phyloP scores from a whole-genome alignment of 2,113 vertebrate genomes.

The Alexandromys fortis region DNA sequence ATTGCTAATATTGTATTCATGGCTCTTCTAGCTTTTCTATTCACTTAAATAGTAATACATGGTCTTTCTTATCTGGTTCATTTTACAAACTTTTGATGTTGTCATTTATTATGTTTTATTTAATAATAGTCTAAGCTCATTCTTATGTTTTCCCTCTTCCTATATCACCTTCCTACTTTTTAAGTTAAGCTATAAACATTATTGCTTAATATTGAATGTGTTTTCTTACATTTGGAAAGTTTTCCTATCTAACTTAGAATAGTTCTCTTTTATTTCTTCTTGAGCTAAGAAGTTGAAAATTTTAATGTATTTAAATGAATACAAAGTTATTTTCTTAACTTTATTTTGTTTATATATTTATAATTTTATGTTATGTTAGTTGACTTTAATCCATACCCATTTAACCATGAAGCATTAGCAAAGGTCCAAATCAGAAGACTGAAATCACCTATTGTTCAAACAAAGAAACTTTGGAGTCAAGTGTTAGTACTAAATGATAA shows the following conservation, averaged over 20 bases:
- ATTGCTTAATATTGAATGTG: neutral
- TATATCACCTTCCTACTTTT: neutral
- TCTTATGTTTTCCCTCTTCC: neutral
- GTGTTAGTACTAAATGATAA: neutral
- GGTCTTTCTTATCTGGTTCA: neutral
- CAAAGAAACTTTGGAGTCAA: neutral
- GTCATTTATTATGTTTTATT: neutral
- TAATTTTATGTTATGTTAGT: conserved; percentile 23
- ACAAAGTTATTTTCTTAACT: neutral
- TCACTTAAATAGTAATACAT: neutral
- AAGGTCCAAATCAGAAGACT: neutral
- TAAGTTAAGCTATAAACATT: neutral
- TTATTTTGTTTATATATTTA: neutral
- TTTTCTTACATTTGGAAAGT: neutral
- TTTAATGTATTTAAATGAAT: neutral
- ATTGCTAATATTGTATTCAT: neutral
- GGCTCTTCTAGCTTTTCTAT: neutral
- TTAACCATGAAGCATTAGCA: neutral
- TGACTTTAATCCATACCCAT: neutral
- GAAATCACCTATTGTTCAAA: neutral
- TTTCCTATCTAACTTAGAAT: neutral
- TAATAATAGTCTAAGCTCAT: neutral
- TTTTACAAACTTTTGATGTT: neutral
- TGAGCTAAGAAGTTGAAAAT: neutral
- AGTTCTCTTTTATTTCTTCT: neutral